Evolutionary conservation across 2,888 invertebrate genomes (phyloP), one percentile per base, ranked within the genome.

Genomic region (Drosophila nr. perissopoda): DNA sequence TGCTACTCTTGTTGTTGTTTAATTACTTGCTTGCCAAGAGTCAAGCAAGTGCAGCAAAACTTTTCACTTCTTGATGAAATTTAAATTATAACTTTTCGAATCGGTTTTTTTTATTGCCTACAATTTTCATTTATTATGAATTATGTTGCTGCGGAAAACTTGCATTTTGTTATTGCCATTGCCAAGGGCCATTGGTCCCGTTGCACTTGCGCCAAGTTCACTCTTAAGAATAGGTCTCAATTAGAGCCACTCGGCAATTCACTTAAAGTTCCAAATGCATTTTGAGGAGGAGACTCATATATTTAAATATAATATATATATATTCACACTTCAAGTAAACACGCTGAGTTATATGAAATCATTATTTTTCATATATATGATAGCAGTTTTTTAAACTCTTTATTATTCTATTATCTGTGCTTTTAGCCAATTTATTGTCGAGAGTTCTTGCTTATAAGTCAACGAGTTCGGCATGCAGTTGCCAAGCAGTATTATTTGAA

Each of bases 61-160:
- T 85, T 84, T 80, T 61, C 57, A 64, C 42, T 76, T 71, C 73
- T 80, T 80, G 70, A 72, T 69, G 59, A 73, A 84, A 80, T 83
- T 78, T 71, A 87, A 78, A 82, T 78, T 84, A 84, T 76, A 84
- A 84, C 70, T 84, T 83, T 83, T 83, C n/a, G 62, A 57, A 65
- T 42, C 56, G 48, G 49, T 68, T 60, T 72, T 36, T 42, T 42
- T 29, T 49, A 8, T 45, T 25, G 25, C 45, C 25, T 25, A 25
- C 25, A 16, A 16, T 25, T 45, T 45, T 25, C 25, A 18, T 40
- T 42, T n/a, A 10, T 38, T 74, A 38, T 53, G 36, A 63, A 40
- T 69, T 64, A 52, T 69, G 38, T 48, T 69, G 36, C 21, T 27
- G 25, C 4, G 2, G 21, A 29, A 25, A 29, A 29, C 16, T n/a